Evolutionary conservation across 2,113 vertebrate species (phyloP), one percentile per base, ranked within the genome.

Genomic region (Thinocorus orbignyianus): DNA sequence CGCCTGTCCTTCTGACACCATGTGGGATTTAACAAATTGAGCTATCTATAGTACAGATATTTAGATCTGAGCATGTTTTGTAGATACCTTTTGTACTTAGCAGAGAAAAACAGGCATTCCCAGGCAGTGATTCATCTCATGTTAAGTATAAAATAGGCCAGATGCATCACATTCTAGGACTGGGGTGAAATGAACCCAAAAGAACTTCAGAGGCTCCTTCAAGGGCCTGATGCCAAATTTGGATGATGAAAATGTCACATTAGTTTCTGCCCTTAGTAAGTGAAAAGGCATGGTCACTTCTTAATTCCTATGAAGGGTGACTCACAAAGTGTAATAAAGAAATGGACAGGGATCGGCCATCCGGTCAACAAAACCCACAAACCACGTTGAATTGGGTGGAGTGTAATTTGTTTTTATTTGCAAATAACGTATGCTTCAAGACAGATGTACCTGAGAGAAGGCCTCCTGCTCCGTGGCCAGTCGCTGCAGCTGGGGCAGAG

Each of bases 221-320:
- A 76, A 64, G 55, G 19, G 4, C 25, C 17, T 57, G 28, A 48
- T 62, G 37, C 28, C 78, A 93, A 82, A 79, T 85, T 58, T 54
- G 49, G 41, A 77, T 82, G 76, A 83, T 95, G 74, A 3, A 92
- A 92, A 88, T 83, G 79, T 61, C 93, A 77, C 58, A 25, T 44
- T 65, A 85, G 15, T 37, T 76, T 78, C 73, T 92, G 11, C 11
- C 15, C 10, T n/a, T 65, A 46, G 39, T 25, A 71, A 72, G n/a
- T n/a, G 70, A 89, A 74, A 84, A 86, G 46, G 33, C 23, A 35
- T 26, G 57, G 37, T 58, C 46, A 42, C 31, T 80, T 68, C 61
- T 71, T 85, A 90, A 69, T 88, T 88, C n/a, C 17, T 70, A 20
- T 74, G 46, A 93, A 55, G 46, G 37, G 13, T 86, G 90, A 83